Evolutionary conservation across 2,797 vertebrate genomes (phyloP), one percentile per base, ranked within the genome.

Genomic region (Adelosebastes latens): DNA sequence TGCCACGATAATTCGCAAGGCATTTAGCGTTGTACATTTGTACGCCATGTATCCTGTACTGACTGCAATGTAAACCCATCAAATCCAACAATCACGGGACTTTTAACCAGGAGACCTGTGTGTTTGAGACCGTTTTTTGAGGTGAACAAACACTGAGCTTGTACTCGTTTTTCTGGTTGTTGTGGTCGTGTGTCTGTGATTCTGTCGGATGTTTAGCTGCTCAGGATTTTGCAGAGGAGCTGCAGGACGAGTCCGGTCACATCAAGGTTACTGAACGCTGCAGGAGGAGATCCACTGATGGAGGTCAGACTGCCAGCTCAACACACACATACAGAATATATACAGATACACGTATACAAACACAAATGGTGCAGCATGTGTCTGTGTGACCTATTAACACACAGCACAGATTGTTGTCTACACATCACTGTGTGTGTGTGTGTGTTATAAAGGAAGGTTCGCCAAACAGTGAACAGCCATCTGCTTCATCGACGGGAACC

Each of bases 191-290:
- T 29, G 34, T 39, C 20, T 64, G 14, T 24, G 31, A 24, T 36
- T 56, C 29, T 36, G 22, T 13, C 25, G 11, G 31, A 42, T 25
- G 62, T 56, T 56, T 10, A 39, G 55, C 18, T 42, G 59, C 67
- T 82, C 31, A 34, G 24, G 76, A 70, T 20, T 49, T 49, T 49
- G 46, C 46, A 49, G 46, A 63, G 25, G 27, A 78, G 77, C 55
- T 81, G 67, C 71, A 78, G 46, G 76, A 64, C 8, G 9, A 66
- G 63, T 65, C 9, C 8, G 36, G 25, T 36, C 61, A 74, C 36
- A 42, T 80, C 59, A 79, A 85, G 87, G 77, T 81, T 56, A 13
- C 25, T 68, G 46, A 74, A 72, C 7, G 6, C 72, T 60, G 74
- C 80, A 75, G 77, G 69, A 77, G 65, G 72, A 79, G 46, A 36